Evolutionary conservation across 2,888 invertebrate genomes (phyloP).

Genomic region (Eilema depressum): DNA sequence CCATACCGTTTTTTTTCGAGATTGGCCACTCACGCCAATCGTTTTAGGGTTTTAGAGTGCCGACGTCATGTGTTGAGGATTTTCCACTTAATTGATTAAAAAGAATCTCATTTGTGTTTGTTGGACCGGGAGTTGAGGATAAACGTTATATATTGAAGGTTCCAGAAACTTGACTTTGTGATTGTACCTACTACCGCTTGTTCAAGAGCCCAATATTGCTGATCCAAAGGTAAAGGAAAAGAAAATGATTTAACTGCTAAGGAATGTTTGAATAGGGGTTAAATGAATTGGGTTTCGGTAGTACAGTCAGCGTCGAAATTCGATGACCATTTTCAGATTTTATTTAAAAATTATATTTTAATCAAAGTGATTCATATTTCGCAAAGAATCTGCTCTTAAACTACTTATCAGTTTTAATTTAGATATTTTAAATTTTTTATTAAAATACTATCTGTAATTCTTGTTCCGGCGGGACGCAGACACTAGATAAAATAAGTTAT

Average conservation of each 20-base stretch:
- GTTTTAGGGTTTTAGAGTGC: constrained; percentile 72
- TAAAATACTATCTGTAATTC: too few species aligned
- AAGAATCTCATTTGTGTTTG: constrained; percentile 58
- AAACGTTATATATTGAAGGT: constrained; percentile 36
- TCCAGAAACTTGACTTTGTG: constrained; percentile 11
- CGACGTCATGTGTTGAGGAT: constrained; percentile 74
- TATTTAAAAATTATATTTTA: too few species aligned
- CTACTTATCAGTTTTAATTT: too few species aligned
- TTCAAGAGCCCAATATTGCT: neutral
- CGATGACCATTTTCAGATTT: too few species aligned
- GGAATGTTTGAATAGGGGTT: neutral
- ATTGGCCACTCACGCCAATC: constrained; percentile 69
- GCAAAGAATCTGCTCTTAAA: too few species aligned
- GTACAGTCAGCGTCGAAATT: too few species aligned
- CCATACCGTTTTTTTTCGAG: constrained; percentile 50
- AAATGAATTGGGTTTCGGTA: neutral
- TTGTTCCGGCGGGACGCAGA: too few species aligned
- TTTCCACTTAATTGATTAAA: constrained; percentile 75
- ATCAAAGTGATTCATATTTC: too few species aligned
- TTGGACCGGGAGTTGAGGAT: constrained; percentile 20
- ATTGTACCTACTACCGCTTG: neutral
- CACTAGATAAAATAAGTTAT: too few species aligned
- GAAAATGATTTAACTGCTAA: neutral
- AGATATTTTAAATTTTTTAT: too few species aligned
- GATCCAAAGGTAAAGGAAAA: neutral